Percentiles rank a stretch among this genome's conserved stretches.
phyloP scores from a whole-genome alignment of 1,140 invertebrate species.

The Drosophila sucinea region DNA sequence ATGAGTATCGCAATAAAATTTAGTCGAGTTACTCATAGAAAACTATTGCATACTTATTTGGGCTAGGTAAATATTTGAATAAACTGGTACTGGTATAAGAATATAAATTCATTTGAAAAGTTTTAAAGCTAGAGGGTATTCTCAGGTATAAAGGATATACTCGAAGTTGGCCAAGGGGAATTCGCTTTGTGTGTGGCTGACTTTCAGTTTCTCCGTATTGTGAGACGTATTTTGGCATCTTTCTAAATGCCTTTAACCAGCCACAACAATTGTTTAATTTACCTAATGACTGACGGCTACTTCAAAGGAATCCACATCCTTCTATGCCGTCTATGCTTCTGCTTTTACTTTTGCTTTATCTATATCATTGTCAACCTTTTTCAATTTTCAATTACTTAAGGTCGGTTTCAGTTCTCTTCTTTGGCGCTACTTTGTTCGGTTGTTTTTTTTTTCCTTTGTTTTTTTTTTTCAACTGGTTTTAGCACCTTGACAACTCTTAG shows the following conservation, averaged over 20 bases:
- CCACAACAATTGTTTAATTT: constrained; percentile 14
- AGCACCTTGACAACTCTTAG: constrained; percentile 31
- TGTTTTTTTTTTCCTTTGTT: neutral
- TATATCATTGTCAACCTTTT: constrained; percentile 22
- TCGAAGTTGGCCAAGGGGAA: neutral
- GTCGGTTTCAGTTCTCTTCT: neutral
- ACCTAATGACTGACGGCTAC: neutral
- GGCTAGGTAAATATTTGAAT: neutral
- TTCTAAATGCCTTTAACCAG: constrained; percentile 13
- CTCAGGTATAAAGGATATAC: neutral
- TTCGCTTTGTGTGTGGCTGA: neutral
- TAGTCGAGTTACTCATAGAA: neutral
- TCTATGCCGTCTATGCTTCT: neutral
- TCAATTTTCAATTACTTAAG: constrained; percentile 44
- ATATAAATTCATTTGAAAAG: no score
- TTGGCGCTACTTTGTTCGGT: neutral
- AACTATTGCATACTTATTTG: neutral
- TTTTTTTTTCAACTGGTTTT: constrained; percentile 16
- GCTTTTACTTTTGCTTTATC: neutral
- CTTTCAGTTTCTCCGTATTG: neutral
- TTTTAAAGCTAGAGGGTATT: neutral
- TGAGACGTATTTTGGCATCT: neutral
- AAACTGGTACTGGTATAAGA: no score
- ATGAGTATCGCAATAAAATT: no score
- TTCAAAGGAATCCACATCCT: constrained; percentile 4